A percentile compares a stretch with the other conserved stretches of the same genome.
These are phyloP conservation scores for Epinotia ramella DNA, from an alignment of 2,888 invertebrate genomes.

Conservation along the genomic window DNA sequence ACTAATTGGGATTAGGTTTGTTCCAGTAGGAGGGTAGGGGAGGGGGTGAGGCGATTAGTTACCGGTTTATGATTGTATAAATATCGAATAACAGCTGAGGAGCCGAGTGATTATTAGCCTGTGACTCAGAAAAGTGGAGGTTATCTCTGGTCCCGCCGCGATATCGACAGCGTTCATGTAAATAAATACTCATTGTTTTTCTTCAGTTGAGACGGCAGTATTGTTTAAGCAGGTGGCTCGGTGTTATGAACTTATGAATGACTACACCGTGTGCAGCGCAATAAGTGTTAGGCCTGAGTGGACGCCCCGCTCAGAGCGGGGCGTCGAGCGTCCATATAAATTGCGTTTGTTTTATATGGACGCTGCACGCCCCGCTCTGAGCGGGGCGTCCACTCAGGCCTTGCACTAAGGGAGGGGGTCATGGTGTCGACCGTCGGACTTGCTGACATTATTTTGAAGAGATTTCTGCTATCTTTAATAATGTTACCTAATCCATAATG, in stretches of 20 bases:
- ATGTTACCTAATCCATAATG: too few relatives aligned
- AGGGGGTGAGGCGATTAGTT: neutral
- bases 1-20: too few relatives aligned
- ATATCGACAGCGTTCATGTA: constrained; percentile 21
- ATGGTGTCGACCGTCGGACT: too few relatives aligned
- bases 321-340: too few relatives aligned
- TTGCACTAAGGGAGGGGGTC: too few relatives aligned
- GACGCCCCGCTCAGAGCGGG: too few relatives aligned
- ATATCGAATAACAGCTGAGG: neutral
- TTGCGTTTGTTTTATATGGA: too few relatives aligned
- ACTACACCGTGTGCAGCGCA: neutral
- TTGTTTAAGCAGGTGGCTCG: constrained; percentile 23
- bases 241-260: constrained; percentile 12
- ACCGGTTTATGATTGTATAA: neutral
- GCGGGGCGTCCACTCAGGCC: too few relatives aligned
- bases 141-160: constrained; percentile 11
- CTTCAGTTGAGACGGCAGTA: constrained; percentile 12
- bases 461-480: too few relatives aligned
- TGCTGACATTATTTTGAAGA: too few relatives aligned
- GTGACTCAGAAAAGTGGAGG: constrained; percentile 8
- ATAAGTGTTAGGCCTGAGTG: neutral
- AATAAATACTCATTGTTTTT: constrained; percentile 35
- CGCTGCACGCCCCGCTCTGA: too few relatives aligned
- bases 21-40: too few relatives aligned
- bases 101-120: constrained; percentile 11